A percentile compares a stretch with the other conserved stretches of the same genome.
These are phyloP conservation scores for Cryptotis parvus DNA, from an alignment of 2,113 vertebrate genomes.

Conservation along the genomic window DNA sequence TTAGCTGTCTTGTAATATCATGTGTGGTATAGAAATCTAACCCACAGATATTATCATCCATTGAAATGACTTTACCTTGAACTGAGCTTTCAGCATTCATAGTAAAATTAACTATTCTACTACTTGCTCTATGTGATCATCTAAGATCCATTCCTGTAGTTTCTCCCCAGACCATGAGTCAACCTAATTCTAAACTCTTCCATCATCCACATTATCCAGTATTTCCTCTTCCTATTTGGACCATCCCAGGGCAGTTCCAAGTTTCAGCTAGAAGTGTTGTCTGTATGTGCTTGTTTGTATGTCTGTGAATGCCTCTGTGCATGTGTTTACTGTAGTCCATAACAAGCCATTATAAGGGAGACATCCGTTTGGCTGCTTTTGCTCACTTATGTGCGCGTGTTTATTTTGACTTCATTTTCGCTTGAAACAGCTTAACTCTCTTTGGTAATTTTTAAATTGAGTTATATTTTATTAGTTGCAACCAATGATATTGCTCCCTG, in stretches of 20 bases:
- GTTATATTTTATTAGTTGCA: slow-evolving; percentile 65
- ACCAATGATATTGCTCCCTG: background rate
- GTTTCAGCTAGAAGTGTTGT: background rate
- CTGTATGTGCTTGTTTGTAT: rapidly evolving
- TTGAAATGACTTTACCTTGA: background rate
- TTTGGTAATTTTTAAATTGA: slow-evolving; percentile 62
- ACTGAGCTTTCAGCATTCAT: background rate
- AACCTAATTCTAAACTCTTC: background rate
- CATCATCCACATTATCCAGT: background rate
- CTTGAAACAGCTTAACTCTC: slow-evolving; percentile 58
- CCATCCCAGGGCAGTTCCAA: background rate
- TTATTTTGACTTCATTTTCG: slow-evolving; percentile 60
- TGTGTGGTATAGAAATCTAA: background rate
- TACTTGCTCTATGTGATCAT: background rate
- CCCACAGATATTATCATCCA: background rate
- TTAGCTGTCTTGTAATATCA: background rate
- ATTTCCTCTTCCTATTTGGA: background rate
- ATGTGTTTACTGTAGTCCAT: background rate
- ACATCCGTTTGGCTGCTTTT: slow-evolving; percentile 19
- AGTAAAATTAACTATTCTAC: background rate
- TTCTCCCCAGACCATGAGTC: background rate
- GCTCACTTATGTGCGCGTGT: slow-evolving; percentile 13
- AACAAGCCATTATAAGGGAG: background rate
- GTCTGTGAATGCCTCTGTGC: background rate
- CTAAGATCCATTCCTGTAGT: background rate